A percentile compares a stretch with the other conserved stretches of the same genome.
Evolutionary conservation across 2,888 invertebrate species (phyloP).

Genomic region (Notocelia uddmanniana): DNA sequence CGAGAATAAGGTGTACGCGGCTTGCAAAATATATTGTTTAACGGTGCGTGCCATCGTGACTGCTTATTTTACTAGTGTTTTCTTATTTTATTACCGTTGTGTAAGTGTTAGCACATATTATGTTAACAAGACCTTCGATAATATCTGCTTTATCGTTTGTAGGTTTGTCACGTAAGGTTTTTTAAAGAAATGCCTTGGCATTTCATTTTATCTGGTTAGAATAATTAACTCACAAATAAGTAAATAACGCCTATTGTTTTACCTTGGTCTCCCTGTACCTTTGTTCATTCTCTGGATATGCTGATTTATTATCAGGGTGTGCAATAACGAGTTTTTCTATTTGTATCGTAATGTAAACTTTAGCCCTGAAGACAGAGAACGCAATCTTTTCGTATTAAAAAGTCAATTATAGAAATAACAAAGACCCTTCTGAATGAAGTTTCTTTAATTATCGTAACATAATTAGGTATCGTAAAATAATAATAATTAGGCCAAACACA

Average conservation of each 20-base stretch:
- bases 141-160: neutral
- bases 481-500: no score
- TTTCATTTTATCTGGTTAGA: neutral
- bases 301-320: no score
- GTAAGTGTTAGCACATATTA: slow-evolving; percentile 15
- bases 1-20: slow-evolving; percentile 46
- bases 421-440: neutral
- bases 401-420: slow-evolving; percentile 7
- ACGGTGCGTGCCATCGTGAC: slow-evolving; percentile 34
- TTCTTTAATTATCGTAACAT: neutral
- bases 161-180: neutral
- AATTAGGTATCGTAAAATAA: neutral
- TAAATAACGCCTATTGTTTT: no score
- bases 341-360: no score
- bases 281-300: no score
- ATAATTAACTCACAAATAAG: neutral
- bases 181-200: neutral
- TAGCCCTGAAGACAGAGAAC: neutral
- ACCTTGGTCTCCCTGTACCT: no score
- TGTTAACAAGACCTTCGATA: slow-evolving; percentile 2
- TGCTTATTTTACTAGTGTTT: slow-evolving; percentile 33
- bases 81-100: slow-evolving; percentile 36
- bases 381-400: neutral
- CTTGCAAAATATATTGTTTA: slow-evolving; percentile 44
- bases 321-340: no score